Evolutionary conservation across 1,140 invertebrate genomes (phyloP), one percentile per base, ranked within the genome.

Genomic region (Drosophila malerkotliana): DNA sequence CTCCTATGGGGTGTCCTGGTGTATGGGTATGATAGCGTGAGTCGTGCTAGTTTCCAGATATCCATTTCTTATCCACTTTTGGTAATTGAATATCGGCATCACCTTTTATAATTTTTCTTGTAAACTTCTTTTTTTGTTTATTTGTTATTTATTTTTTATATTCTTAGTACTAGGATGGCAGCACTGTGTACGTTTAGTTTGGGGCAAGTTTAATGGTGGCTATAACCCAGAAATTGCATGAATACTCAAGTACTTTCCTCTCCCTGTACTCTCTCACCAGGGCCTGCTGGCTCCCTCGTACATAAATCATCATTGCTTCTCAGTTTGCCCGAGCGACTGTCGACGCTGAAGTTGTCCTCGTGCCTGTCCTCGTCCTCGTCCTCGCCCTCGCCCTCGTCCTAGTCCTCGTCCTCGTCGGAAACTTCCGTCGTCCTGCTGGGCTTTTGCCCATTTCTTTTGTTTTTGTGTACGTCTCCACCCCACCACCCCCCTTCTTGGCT

Each of bases 261-360:
- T 44, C 41, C 41, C 39, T 41, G 39, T 41, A 2, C n/a, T 6
- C 15, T 14, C 39, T 15, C 41, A 12, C 41, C 73, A 87, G 72
- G 67, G 68, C 76, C 76, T 76, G 60, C 28, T 8, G 1, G 12
- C 1, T 72, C 56, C 71, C 78, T 87, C 82, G 82, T 85, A 82
- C 79, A 88, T 85, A 85, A 85, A 85, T 88, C 82, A 85, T 85
- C 83, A 85, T 85, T 82, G 82, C 82, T 88, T 85, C 87, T 88
- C 58, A 85, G 81, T 83, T 84, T 72, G 59, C 69, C 69, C 69
- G 69, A 54, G 39, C 49, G 49, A 37, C 41, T 58, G 69, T 62
- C 69, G 56, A 47, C 71, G 64, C 49, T 67, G 62, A 76, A 85
- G 77, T 73, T 80, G 77, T 82, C 76, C 77, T 79, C 59, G 41